These are phyloP conservation scores for Druon quercuslanigerum DNA, from an alignment of 1,140 invertebrate genomes.

Conservation along the genomic window DNA sequence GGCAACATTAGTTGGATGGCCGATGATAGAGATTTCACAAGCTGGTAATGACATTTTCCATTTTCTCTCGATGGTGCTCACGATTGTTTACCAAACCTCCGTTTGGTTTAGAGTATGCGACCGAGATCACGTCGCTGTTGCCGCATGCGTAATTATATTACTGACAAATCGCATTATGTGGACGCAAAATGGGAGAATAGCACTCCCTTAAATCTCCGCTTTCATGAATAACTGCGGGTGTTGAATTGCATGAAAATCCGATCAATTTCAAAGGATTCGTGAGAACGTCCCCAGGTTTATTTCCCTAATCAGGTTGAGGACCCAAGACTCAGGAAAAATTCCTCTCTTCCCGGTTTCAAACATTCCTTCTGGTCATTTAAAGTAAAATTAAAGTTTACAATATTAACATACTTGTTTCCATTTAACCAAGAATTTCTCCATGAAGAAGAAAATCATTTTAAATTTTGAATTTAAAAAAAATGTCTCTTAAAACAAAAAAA, in stretches of 20 bases:
- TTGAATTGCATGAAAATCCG: conserved; percentile 19
- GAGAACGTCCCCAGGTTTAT: not conserved
- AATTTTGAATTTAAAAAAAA: no score
- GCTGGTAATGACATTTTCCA: conserved; percentile 6
- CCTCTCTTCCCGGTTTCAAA: no score
- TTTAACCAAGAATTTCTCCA: no score
- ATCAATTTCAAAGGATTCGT: conserved; percentile 1
- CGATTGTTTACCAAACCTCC: not conserved
- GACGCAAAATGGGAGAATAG: conserved; percentile 10
- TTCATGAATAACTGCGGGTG: not conserved
- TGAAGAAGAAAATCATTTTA: no score
- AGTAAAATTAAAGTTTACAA: no score
- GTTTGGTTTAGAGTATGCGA: not conserved
- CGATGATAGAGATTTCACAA: not conserved
- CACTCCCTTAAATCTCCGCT: conserved; percentile 8
- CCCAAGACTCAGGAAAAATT: no score
- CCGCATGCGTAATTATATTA: not conserved
- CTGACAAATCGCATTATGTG: conserved; percentile 5
- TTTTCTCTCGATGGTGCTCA: not conserved
- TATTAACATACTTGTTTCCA: no score
- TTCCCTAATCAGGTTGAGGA: not conserved
- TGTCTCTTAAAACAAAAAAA: no score
- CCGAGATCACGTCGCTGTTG: conserved; percentile 25
- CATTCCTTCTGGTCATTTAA: no score
- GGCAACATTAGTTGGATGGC: not conserved